Evolutionary conservation across 2,113 vertebrate genomes (phyloP), one percentile per base, ranked within the genome.

Genomic region (Menura novaehollandiae): DNA sequence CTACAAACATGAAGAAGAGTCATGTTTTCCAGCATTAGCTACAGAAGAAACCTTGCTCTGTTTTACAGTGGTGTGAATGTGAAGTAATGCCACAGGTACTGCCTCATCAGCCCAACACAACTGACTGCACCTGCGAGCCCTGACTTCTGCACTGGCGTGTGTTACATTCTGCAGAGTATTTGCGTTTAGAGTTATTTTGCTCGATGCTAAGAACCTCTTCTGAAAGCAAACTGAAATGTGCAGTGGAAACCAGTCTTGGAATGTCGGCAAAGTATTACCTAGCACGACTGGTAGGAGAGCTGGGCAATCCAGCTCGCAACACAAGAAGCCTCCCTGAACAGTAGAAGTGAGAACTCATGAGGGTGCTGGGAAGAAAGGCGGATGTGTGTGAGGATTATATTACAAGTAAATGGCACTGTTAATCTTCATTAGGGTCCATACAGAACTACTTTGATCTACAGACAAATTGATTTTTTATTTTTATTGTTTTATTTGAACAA

Each of bases 401-500:
- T 75, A 88, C 95, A 97, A 96, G 89, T 91, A 88, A 91, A 85
- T 30, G 76, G 16, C 30, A 41, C 24, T 85, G 75, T 72, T 95
- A 93, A 95, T 96, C 97, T 97, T 89, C 6, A 49, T 49, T 78
- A 85, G n/a, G 30, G 37, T 92, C 72, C 39, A 32, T n/a, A 43
- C 16, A 69, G 37, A 30, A 85, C 19, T 75, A 58, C 60, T 96
- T 66, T 82, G 76, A 95, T 93, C 46, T 79, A 86, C 47, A 88
- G 94, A 79, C 62, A 91, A 88, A 80, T 15, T 73, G 41, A 86
- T 85, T 93, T 96, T 62, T 96, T 15, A 90, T 46, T 69, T 78
- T 60, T 23, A 37, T 27, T 84, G 94, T 95, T 69, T 93, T 56
- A 94, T 94, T 95, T 62, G 49, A 96, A 88, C 71, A 97, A 92